Conservation (phyloP, 1,140 invertebrate genomes). For the Cydia fagiglandana region DNA sequence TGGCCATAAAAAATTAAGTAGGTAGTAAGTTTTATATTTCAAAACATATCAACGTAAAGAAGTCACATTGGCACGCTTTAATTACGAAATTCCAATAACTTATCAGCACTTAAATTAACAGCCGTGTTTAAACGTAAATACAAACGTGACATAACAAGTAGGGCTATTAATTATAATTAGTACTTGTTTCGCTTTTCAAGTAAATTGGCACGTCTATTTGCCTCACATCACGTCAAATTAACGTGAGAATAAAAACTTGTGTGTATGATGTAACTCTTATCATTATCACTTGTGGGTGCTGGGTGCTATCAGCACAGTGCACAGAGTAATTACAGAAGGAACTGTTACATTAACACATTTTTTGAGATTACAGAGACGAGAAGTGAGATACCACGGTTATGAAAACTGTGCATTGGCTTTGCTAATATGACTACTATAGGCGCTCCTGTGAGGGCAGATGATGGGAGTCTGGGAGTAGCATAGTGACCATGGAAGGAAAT, state of each 20-base stretch:
- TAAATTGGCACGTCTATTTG: slow-evolving; percentile 7
- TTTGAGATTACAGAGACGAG: too few relatives aligned
- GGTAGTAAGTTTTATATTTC: neutral
- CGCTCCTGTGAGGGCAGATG: too few relatives aligned
- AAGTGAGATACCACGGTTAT: too few relatives aligned
- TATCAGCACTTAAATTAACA: slow-evolving; percentile 13
- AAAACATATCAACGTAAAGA: neutral
- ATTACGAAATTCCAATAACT: neutral
- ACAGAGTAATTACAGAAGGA: neutral
- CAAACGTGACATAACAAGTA: slow-evolving; percentile 21
- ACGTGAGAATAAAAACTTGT: slow-evolving; percentile 12
- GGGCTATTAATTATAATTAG: slow-evolving; percentile 7
- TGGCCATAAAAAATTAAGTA: too few relatives aligned
- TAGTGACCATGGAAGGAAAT: too few relatives aligned
- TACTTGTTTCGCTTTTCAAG: slow-evolving; percentile 18
- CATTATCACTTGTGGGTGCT: slow-evolving; percentile 8
- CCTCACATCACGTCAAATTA: neutral
- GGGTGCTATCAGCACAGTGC: slow-evolving; percentile 14
- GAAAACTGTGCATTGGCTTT: too few relatives aligned
- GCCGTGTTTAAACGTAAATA: neutral
- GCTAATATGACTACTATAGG: too few relatives aligned
- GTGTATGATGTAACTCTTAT: neutral
- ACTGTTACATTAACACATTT: too few relatives aligned
- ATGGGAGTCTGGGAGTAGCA: too few relatives aligned
- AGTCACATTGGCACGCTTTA: slow-evolving; percentile 5